phyloP scores from a whole-genome alignment of 2,797 vertebrate species.

The Acrossocheilus wenchowensis region DNA sequence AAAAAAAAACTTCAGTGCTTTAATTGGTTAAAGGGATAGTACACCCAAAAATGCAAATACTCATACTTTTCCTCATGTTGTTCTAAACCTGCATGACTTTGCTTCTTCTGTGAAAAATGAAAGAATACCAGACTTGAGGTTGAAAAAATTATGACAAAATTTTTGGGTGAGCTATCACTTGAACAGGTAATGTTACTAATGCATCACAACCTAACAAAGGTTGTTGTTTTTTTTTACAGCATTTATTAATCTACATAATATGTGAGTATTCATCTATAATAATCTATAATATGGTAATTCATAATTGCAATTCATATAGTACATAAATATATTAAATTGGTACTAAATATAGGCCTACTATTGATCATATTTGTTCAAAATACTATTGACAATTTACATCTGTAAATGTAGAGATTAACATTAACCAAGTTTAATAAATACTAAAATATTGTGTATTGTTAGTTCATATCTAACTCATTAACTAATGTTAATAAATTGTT shows the following conservation, averaged over 20 bases:
- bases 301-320: not conserved
- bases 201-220: not conserved
- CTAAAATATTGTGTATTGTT: not conserved
- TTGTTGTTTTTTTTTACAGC: not conserved
- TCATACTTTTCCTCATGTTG: not conserved
- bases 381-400: not conserved
- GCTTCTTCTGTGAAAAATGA: not conserved
- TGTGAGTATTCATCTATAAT: not conserved
- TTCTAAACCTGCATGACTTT: not conserved
- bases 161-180: too few relatives aligned
- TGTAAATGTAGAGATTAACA: not conserved
- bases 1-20: not conserved
- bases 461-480: not conserved
- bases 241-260: not conserved
- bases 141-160: too few relatives aligned
- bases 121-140: not conserved
- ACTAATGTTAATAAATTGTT: not conserved
- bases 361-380: not conserved
- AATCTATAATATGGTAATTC: not conserved
- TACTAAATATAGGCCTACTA: not conserved
- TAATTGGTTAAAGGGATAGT: not conserved
- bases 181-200: not conserved
- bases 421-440: not conserved
- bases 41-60: not conserved
- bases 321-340: not conserved